Percentiles rank a stretch among this genome's conserved stretches.
Conservation (phyloP, 2,113 vertebrate genomes). For the Pygoscelis adeliae region DNA sequence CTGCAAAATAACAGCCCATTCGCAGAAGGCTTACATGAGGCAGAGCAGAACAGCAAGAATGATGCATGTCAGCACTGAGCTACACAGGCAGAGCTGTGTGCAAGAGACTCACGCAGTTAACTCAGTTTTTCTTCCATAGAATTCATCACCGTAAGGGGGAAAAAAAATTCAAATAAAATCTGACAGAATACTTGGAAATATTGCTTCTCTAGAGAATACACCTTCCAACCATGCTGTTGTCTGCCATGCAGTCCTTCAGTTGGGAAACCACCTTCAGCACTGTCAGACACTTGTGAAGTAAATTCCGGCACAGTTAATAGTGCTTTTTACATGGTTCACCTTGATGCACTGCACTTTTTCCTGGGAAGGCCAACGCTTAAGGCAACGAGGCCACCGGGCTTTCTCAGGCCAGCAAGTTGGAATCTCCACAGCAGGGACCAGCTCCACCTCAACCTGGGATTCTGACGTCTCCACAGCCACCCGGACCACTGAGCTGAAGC, state of each 20-base stretch:
- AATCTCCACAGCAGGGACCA: conserved; percentile 80
- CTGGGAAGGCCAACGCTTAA: conserved; percentile 78
- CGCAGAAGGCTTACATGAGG: not conserved
- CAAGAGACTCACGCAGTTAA: not conserved
- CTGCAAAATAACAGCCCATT: not conserved
- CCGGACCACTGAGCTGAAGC: conserved; percentile 58
- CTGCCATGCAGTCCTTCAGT: not conserved
- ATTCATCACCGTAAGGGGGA: not conserved
- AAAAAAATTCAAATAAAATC: not conserved
- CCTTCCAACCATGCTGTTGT: not conserved
- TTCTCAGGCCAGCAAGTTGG: conserved; percentile 79
- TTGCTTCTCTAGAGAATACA: not conserved
- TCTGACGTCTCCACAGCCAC: conserved; percentile 80
- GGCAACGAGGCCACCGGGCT: conserved; percentile 78
- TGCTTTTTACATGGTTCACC: conserved; percentile 56
- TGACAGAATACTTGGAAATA: not conserved
- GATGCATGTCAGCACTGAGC: fast-evolving
- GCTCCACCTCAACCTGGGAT: conserved; percentile 78
- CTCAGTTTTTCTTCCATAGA: not conserved
- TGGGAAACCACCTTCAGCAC: not conserved
- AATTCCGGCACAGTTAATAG: not conserved
- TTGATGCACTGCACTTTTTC: conserved; percentile 79
- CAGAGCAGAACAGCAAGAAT: not conserved
- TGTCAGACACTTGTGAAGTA: not conserved
- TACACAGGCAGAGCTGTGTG: not conserved